These are phyloP conservation scores for Metopia argyrocephala DNA, from an alignment of 2,888 invertebrate genomes.

Conservation along the genomic window DNA sequence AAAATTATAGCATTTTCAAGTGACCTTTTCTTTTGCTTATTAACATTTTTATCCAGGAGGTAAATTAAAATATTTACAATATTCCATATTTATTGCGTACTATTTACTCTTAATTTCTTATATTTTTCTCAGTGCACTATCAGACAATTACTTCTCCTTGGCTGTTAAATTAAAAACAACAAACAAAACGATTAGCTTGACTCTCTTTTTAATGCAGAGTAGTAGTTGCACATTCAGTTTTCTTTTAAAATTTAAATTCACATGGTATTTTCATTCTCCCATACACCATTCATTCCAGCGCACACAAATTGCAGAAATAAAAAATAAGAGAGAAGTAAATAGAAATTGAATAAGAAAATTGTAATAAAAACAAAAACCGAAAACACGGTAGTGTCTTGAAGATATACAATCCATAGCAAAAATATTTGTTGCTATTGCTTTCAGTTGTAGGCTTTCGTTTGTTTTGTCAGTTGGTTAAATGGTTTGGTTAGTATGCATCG, in stretches of 20 bases:
- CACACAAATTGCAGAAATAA: background rate
- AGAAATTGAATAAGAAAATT: constrained; percentile 46
- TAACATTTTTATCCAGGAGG: too few species aligned
- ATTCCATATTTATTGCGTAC: too few species aligned
- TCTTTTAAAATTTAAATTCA: constrained; percentile 37
- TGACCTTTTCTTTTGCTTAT: too few species aligned
- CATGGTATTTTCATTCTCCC: constrained; percentile 17
- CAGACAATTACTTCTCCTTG: background rate
- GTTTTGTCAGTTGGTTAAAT: constrained; percentile 20
- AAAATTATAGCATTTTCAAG: too few species aligned
- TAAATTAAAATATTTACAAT: too few species aligned
- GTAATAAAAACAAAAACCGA: constrained; percentile 56
- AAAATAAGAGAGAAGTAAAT: background rate
- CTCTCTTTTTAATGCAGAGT: constrained; percentile 27
- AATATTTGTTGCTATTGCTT: constrained; percentile 11
- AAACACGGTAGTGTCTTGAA: constrained; percentile 54
- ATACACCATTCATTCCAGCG: constrained; percentile 31
- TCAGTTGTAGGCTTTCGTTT: constrained; percentile 39
- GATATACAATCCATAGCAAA: constrained; percentile 25
- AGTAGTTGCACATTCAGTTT: constrained; percentile 27
- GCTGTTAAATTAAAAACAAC: background rate
- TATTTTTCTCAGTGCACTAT: background rate
- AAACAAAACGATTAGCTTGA: constrained; percentile 4
- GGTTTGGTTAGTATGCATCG: constrained; percentile 6
- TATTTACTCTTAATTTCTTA: background rate